Conservation (phyloP, 2,797 vertebrate genomes). For the Aldrovandia affinis region DNA sequence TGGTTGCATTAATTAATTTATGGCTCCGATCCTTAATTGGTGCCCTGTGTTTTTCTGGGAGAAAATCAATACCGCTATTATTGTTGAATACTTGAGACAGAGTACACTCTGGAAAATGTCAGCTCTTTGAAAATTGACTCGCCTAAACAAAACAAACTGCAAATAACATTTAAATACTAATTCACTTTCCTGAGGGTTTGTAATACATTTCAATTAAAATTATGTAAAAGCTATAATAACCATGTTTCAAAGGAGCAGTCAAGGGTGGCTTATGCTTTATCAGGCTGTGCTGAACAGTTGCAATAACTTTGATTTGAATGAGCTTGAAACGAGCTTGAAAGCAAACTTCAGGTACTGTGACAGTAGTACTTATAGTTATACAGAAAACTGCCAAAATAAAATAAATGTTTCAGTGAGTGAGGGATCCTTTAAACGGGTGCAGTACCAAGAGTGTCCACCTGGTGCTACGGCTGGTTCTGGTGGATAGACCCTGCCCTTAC, state of each 20-base stretch:
- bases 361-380: no score
- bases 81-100: neutral
- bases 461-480: no score
- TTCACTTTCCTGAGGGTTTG: conserved; percentile 8
- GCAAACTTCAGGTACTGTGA: neutral
- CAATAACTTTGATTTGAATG: neutral
- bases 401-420: no score
- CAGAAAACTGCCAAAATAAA: no score
- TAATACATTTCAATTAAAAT: conserved; percentile 6
- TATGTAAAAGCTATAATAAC: conserved; percentile 4
- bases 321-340: neutral
- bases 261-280: neutral
- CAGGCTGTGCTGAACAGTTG: neutral
- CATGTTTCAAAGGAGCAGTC: neutral
- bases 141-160: conserved; percentile 6
- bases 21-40: neutral
- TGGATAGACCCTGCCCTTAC: no score
- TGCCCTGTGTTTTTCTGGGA: neutral
- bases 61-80: neutral
- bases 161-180: conserved; percentile 14
- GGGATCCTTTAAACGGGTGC: no score
- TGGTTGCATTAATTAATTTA: neutral
- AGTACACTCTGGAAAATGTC: neutral
- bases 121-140: conserved; percentile 7
- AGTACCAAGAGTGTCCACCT: no score